Evolutionary conservation across 2,797 vertebrate species (phyloP).

Genomic region (Scarus forsteni): DNA sequence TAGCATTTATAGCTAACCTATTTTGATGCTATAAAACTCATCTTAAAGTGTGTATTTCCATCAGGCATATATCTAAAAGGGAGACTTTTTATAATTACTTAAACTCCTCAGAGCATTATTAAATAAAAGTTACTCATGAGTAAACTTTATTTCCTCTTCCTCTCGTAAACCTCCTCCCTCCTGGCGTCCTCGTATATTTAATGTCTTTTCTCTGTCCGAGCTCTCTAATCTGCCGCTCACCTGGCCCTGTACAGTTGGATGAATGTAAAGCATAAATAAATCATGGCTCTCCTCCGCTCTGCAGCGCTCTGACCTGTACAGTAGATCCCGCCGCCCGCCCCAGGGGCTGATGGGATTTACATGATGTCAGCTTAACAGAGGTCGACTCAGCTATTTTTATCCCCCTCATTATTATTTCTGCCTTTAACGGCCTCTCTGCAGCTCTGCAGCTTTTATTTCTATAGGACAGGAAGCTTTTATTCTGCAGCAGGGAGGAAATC

Average conservation of each 20-base stretch:
- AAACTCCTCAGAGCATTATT: too few relatives aligned
- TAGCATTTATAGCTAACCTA: too few relatives aligned
- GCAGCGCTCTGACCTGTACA: slow-evolving; percentile 30
- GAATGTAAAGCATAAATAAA: slow-evolving; percentile 22
- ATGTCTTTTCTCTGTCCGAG: background rate
- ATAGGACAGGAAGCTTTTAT: slow-evolving; percentile 13
- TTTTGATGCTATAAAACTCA: too few relatives aligned
- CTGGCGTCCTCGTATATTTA: background rate
- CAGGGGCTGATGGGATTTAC: slow-evolving; percentile 66
- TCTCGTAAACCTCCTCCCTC: background rate
- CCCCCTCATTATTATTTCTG: slow-evolving; percentile 55
- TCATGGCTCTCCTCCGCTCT: background rate
- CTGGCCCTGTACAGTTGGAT: background rate
- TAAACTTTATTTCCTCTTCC: background rate
- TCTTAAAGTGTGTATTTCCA: too few relatives aligned
- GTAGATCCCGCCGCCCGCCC: slow-evolving; percentile 27
- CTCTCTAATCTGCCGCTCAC: slow-evolving; percentile 1
- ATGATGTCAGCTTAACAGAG: slow-evolving; percentile 58
- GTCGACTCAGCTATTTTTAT: slow-evolving; percentile 64
- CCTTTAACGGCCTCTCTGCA: slow-evolving; percentile 46
- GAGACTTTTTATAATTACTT: too few relatives aligned
- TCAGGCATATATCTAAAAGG: too few relatives aligned
- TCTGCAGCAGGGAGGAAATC: slow-evolving; percentile 2
- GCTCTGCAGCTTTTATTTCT: slow-evolving; percentile 19
- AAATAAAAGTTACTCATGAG: too few relatives aligned